Evolutionary conservation across 2,113 vertebrate genomes (phyloP), one percentile per base, ranked within the genome.

Genomic region (Microtus ochrogaster): DNA sequence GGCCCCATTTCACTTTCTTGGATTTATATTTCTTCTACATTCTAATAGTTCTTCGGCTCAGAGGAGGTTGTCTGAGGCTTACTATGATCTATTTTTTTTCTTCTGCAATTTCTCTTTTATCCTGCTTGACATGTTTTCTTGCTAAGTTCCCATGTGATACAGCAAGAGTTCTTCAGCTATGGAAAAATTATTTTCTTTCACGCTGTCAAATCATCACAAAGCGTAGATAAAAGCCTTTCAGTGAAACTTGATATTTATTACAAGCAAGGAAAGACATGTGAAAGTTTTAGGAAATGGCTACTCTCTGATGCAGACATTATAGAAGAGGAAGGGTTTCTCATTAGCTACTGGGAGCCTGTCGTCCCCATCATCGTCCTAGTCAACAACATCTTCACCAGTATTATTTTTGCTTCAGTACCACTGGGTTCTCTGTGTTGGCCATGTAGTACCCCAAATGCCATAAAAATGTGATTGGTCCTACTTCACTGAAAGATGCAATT

Each of bases 1-100:
- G 97, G 96, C 94, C 97, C 97, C 98, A 98, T 94, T 97, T 92
- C 81, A 93, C 86, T 97, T 98, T 96, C 97, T 97, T 97, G 94
- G 97, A 94, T 98, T 98, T 98, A 97, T 97, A 98, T 97, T 96
- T 97, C 82, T 97, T 92, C 77, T 82, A 77, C 0, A 0, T 95
- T 96, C 98, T 98, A 92, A 96, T 96, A 95, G 66, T 73, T 85
- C 77, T 94, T 30, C 7, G 33, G 5, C 88, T 97, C 89, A 93
- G 77, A 73, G 39, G 28, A 83, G 94, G 26, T 98, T 94, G 92
- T 96, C 73, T 52, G 81, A 92, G 73, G 47, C 41, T 52, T 58
- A 39, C 72, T 96, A 92, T 96, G 73, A 92, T 97, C 96, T 90
- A 47, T 92, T 97, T 97, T 92, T 97, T 58, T 92, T 76, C 72